Evolutionary conservation across 2,113 vertebrate genomes (phyloP), one percentile per base, ranked within the genome.

Genomic region (Xyliphius kryptos): DNA sequence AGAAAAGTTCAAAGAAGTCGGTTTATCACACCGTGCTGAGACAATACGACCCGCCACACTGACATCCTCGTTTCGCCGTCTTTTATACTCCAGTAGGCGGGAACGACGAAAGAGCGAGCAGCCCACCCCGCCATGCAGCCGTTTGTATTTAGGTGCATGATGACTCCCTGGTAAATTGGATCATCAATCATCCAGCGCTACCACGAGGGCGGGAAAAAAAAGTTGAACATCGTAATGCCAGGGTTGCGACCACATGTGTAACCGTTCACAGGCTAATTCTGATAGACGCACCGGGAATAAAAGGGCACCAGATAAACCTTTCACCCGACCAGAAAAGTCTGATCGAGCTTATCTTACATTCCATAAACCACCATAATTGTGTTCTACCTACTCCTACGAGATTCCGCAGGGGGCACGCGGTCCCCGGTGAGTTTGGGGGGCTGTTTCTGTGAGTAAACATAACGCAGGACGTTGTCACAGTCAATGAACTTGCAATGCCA

Each of bases 121-220:
- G 67, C 66, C 59, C 62, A 49, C 53, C 47, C 40, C 43, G 56
- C 22, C 19, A 22, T 52, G 56, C 62, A 63, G 44, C 63, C 71
- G 47, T 69, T 72, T 63, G 70, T 74, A 61, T 79, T 74, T 65
- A 64, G 70, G 71, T 61, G 63, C 72, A 74, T 80, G 80, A 85
- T 84, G 77, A 80, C 81, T 74, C 71, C 64, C 72, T 55, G 70
- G 76, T 79, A 86, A 88, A 87, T 87, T 82, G 85, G 79, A 76
- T 82, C 83, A 89, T 89, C 85, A 83, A 87, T 88, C 85, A 79
- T 76, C 61, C 63, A 69, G 74, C 78, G 76, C 74, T 70, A 66
- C 68, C 69, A 32, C 26, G 7, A 6, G 26, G 26, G 26, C 26
- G 26, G 26, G 26, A 32, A 51, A 47, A 75, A 44, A 72, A 70